Conservation (phyloP, 2,113 vertebrate species). For the Cynoglossus semilaevis region DNA sequence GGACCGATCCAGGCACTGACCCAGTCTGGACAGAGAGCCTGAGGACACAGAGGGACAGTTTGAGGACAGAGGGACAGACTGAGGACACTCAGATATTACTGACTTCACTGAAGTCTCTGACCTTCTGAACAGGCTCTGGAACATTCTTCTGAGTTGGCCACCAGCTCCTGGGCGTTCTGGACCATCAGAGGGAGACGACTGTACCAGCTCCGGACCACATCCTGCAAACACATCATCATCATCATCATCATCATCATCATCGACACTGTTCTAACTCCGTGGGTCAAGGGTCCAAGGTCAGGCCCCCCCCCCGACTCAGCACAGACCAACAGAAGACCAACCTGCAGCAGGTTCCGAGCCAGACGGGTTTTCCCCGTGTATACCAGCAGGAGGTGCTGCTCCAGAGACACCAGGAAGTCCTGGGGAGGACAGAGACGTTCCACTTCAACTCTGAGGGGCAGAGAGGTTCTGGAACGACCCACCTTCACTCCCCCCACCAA, state of each 20-base stretch:
- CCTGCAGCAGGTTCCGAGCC: conserved; percentile 95
- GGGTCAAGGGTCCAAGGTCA: background rate
- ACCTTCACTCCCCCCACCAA: conserved; percentile 89
- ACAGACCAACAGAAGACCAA: conserved; percentile 36
- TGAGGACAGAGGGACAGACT: conserved; percentile 64
- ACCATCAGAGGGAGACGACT: conserved; percentile 82
- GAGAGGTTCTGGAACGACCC: conserved; percentile 79
- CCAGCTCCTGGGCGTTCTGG: conserved; percentile 78
- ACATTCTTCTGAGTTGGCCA: conserved; percentile 84
- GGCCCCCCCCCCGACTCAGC: background rate
- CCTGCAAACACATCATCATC: conserved; percentile 70
- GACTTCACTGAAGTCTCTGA: conserved; percentile 49
- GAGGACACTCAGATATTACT: too few relatives aligned
- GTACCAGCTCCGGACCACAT: conserved; percentile 93
- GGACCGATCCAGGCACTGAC: conserved; percentile 81
- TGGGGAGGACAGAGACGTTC: conserved; percentile 75
- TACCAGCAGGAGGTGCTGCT: conserved; percentile 86
- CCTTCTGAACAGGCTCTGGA: conserved; percentile 80
- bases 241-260: background rate
- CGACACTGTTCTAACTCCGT: too few relatives aligned
- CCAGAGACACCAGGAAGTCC: conserved; percentile 79
- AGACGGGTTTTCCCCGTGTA: conserved; percentile 95
- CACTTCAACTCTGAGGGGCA: conserved; percentile 87
- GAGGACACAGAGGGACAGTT: background rate
- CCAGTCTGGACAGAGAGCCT: conserved; percentile 81